Base-by-base conservation (phyloP, 2,888 invertebrate genomes). In the Hemicrepidius hirtus region DNA sequence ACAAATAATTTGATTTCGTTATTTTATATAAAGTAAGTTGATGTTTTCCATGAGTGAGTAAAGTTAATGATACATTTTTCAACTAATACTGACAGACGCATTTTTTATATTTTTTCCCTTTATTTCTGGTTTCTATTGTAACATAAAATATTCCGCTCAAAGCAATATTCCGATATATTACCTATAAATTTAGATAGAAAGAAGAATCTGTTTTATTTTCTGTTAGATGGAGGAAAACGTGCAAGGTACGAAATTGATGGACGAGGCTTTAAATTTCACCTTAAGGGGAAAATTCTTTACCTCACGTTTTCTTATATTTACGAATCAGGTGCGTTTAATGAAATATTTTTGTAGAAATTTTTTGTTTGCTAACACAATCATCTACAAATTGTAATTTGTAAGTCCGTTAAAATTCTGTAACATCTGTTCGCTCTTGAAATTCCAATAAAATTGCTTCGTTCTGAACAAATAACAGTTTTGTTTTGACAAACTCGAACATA, bases 401-500 rank as follows among this genome's bases (percentile, higher is more conserved):
- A 32, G 7, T 32, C 32, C 32, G 32, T 32, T 32, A 32, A 32
- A 32, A 32, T 32, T 32, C 4, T 32, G 32, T 9, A 6, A 32
- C 32, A 9, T 9, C 32, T 32, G 5, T 9, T 44, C 16, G 1
- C 44, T 44, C 6, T 44, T 16, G 7, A 13, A 53, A 53, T 32
- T 53, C 28, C 24, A 53, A 28, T 20, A 24, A 20, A 24, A 50
- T 28, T 53, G 28, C 21, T 53, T 53, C 53, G 13, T 53, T 53
- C n/a, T 6, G n/a, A 13, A 28, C 53, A n/a, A 53, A 24, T 37
- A 13, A 13, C 20, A 37, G 57, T 37, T 57, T 57, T 57, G 57
- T 57, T 57, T 37, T 57, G 37, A 53, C 53, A 46, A 53, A 53
- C 53, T n/a, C 57, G 20, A 57, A 37, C 32, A 37, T 57, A 20